Conservation (phyloP, 2,113 vertebrate genomes). For the Polypterus senegalus region DNA sequence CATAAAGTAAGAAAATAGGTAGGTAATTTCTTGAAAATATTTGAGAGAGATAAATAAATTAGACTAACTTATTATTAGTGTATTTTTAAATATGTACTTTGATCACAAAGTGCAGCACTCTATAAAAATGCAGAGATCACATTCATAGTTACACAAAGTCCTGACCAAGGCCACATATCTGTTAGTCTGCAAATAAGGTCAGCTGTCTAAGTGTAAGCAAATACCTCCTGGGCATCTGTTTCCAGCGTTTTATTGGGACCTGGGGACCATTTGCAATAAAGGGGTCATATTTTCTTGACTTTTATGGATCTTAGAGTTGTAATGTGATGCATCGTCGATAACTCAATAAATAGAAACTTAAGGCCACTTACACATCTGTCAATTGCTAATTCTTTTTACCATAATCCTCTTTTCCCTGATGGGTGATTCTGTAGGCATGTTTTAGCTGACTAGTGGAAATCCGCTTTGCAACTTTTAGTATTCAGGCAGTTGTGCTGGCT, state of each 20-base stretch:
- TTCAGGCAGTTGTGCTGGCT: constrained; percentile 1
- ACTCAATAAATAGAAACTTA: constrained; percentile 25
- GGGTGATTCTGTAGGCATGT: constrained; percentile 9
- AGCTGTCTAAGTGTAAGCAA: background rate
- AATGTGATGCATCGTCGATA: constrained; percentile 18
- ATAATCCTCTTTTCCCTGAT: constrained; percentile 18
- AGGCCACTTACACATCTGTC: constrained; percentile 22
- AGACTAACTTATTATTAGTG: too few species aligned
- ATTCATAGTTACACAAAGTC: too few species aligned
- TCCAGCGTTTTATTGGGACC: background rate
- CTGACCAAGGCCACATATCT: background rate
- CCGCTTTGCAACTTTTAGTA: constrained; percentile 2
- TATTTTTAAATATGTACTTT: too few species aligned
- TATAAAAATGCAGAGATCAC: too few species aligned
- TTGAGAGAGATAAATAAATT: too few species aligned
- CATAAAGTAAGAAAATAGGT: too few species aligned
- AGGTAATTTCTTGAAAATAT: too few species aligned
- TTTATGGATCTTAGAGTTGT: constrained; percentile 12
- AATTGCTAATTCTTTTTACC: constrained; percentile 21
- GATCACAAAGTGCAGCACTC: too few species aligned
- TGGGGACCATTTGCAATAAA: constrained; percentile 8
- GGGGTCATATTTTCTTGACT: constrained; percentile 12
- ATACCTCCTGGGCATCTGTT: background rate
- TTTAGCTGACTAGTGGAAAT: constrained; percentile 31
- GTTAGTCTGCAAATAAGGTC: background rate